Conservation (phyloP, 2,113 vertebrate genomes). For the Stictonetta naevosa region DNA sequence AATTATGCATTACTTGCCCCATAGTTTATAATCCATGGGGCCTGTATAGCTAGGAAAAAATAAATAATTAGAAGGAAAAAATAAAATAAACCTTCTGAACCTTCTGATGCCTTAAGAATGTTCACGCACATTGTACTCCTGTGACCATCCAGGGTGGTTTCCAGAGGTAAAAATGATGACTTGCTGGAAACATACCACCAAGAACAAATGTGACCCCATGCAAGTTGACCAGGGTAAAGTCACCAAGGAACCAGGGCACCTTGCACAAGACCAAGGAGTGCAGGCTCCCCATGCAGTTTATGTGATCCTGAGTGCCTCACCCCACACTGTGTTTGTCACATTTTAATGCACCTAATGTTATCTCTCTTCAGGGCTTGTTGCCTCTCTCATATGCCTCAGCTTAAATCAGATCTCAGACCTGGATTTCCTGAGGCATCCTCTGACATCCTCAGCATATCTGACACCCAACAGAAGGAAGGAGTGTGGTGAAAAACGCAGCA, state of each 20-base stretch:
- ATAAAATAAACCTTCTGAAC: not conserved
- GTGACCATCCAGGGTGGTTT: not conserved
- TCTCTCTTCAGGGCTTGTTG: not conserved
- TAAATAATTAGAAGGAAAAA: not conserved
- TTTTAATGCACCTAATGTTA: not conserved
- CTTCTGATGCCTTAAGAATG: not conserved
- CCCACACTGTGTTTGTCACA: fast-evolving
- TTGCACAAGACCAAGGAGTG: not conserved
- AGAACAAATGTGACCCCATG: not conserved
- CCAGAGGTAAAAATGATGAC: not conserved
- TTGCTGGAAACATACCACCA: not conserved
- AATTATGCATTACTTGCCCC: not conserved
- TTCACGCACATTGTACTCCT: not conserved
- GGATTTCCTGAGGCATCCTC: not conserved
- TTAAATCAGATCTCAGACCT: not conserved
- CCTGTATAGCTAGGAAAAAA: not conserved
- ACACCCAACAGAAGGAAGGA: not conserved
- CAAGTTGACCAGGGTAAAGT: not conserved
- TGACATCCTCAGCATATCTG: not conserved
- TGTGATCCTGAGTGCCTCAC: not conserved
- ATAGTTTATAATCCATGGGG: fast-evolving
- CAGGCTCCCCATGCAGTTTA: not conserved
- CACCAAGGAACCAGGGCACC: fast-evolving
- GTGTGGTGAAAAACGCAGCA: not conserved
- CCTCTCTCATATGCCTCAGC: not conserved